Evolutionary conservation across 2,797 vertebrate genomes (phyloP).

Genomic region (Hipposideros larvatus): DNA sequence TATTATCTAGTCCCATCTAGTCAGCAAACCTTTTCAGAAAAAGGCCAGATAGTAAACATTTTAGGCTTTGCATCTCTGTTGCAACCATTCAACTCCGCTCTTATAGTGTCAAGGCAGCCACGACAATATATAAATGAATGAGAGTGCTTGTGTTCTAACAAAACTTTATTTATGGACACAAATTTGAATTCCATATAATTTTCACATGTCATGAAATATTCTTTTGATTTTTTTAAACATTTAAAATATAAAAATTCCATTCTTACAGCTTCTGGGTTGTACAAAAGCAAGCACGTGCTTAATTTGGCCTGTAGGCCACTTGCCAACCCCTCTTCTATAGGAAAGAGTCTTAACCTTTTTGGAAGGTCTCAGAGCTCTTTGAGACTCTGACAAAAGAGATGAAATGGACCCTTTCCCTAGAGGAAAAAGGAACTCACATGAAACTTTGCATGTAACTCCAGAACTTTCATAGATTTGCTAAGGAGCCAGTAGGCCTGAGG

Average conservation of each 20-base stretch:
- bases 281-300: background rate
- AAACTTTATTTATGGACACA: constrained; percentile 2
- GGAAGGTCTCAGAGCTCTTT: constrained; percentile 16
- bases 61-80: background rate
- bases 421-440: background rate
- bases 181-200: background rate
- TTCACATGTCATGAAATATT: constrained; percentile 3
- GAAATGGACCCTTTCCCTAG: background rate
- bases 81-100: background rate
- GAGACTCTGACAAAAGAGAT: constrained; percentile 21
- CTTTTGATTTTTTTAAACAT: background rate
- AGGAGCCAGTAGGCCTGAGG: background rate
- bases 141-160: background rate
- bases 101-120: background rate
- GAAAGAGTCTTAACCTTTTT: constrained; percentile 4
- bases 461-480: background rate
- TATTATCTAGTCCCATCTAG: background rate
- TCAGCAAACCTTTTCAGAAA: background rate
- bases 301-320: background rate
- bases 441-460: background rate
- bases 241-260: constrained; percentile 3
- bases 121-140: background rate
- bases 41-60: background rate
- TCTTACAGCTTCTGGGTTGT: background rate
- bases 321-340: background rate